Base-by-base conservation (phyloP, 2,113 vertebrate genomes). In the Numida meleagris region DNA sequence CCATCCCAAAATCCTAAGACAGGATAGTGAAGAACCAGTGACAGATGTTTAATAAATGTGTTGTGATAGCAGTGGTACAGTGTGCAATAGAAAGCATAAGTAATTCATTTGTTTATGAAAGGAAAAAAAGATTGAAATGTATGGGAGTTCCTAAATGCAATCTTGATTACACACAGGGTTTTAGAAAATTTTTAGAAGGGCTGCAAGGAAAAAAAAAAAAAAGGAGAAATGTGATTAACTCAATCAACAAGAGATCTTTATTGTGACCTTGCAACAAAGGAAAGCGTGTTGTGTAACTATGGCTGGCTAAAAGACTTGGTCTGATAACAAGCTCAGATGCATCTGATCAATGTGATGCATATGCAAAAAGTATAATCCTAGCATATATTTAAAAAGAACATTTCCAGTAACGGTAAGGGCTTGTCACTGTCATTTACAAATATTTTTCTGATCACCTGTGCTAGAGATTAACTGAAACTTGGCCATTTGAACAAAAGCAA, bases 261-360 rank as follows among this genome's bases (percentile, higher is more conserved):
- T 43, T 82, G 31, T 20, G 29, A 61, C 65, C 38, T 78, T 82
- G 48, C 27, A 59, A 34, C 34, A 66, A 71, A 66, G 65, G 75
- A 88, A 96, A 89, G 89, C 79, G 86, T 13, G 2, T 88, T 94
- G 93, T 62, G 82, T 82, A 94, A 93, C n/a, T 42, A 48, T 18
- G 7, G 15, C 53, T 33, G 45, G 53, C 70, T 62, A 72, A 13
- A 70, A 76, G 45, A 24, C 36, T 53, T 42, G 2, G 6, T 13
- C 43, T 61, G 51, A 59, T 31, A 65, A 68, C 46, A 48, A 15
- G 55, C 59, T 77, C 38, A 77, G 58, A 36, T 70, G 6, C 73
- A 5, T 45, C 24, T 78, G 17, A 61, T 74, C 71, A 68, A 5
- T 40, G 34, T 51, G 62, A 51, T 61, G 38, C 29, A 59, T 62